Evolutionary conservation across 2,113 vertebrate genomes (phyloP), one percentile per base, ranked within the genome.

Genomic region (Ifrita kowaldi): DNA sequence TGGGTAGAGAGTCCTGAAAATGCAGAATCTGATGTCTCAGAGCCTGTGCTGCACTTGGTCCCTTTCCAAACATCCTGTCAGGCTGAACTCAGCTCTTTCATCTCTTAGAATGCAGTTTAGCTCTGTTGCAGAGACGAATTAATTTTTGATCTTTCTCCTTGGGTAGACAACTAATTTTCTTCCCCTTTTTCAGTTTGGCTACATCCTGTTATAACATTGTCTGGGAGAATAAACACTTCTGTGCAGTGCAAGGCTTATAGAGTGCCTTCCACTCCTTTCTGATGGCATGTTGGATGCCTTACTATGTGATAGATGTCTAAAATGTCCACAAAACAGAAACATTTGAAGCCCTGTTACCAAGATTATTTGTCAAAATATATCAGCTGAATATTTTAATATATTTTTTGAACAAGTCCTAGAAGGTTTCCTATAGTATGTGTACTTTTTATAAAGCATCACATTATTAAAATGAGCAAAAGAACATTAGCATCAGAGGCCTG

Each of bases 181-280:
- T 50, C 9, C 13, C 11, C 7, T 26, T 87, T 49, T 49, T 55
- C 76, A 49, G 5, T n/a, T 63, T 63, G n/a, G 8, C n/a, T 86
- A 5, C 3, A 3, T 21, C 2, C 1, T 10, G 7, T 57, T 67
- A 16, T 11, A 75, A 32, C 21, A 49, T 24, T 17, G 0, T n/a
- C 26, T 70, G 55, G 10, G 63, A 91, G 55, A 74, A n/a, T 20
- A 56, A 50, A 68, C 23, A 28, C 8, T 33, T 65, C 6, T 57
- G 41, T 64, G 23, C 49, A 81, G 68, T 73, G 46, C 41, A 69
- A 56, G 32, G 23, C 41, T 80, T 60, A 19, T 12, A 46, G 16
- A 30, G 17, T 64, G 35, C 50, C 13, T 73, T 69, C 35, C 33
- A 35, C 12, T 39, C 16, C 39, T 59, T 93, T 56, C 35, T 80